These are phyloP conservation scores for Menidia beryllina DNA, from an alignment of 2,113 vertebrate genomes.

Conservation along the genomic window DNA sequence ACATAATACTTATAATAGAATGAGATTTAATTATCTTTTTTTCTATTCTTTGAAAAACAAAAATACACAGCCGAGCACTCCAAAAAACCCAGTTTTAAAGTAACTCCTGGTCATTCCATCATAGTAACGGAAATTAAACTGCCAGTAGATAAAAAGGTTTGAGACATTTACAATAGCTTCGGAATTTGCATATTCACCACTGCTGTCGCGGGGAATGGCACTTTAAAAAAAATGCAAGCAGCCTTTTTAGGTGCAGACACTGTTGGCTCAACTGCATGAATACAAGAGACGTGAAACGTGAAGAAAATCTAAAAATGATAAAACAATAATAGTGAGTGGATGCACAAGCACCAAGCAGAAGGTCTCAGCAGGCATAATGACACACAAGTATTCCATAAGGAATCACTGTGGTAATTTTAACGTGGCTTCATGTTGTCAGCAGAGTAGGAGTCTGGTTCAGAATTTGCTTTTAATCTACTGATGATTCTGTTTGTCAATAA, in stretches of 20 bases:
- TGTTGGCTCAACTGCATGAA: conserved; percentile 23
- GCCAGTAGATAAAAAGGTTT: background rate
- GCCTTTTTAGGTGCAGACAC: conserved; percentile 12
- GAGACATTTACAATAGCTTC: conserved; percentile 4
- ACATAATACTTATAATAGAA: too few relatives aligned
- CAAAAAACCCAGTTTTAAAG: background rate
- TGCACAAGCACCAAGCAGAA: conserved; percentile 8
- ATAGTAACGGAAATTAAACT: background rate
- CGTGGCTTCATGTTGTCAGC: conserved; percentile 41
- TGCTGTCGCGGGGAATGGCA: conserved; percentile 25
- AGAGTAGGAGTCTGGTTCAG: conserved; percentile 53
- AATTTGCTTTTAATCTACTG: conserved; percentile 50
- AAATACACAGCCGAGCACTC: background rate
- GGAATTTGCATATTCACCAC: conserved; percentile 1
- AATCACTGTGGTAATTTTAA: conserved; percentile 52
- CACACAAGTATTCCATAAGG: conserved; percentile 16
- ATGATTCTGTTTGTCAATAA: conserved; percentile 50
- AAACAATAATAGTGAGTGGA: conserved; percentile 11
- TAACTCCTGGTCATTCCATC: background rate
- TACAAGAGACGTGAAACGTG: background rate
- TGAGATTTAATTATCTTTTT: background rate
- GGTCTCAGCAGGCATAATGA: conserved; percentile 33
- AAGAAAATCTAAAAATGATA: conserved; percentile 30
- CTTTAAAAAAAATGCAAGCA: conserved; percentile 4
- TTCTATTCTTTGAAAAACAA: background rate